Base-by-base conservation (phyloP, 2,888 invertebrate genomes). In the Conops quadrifasciatus region DNA sequence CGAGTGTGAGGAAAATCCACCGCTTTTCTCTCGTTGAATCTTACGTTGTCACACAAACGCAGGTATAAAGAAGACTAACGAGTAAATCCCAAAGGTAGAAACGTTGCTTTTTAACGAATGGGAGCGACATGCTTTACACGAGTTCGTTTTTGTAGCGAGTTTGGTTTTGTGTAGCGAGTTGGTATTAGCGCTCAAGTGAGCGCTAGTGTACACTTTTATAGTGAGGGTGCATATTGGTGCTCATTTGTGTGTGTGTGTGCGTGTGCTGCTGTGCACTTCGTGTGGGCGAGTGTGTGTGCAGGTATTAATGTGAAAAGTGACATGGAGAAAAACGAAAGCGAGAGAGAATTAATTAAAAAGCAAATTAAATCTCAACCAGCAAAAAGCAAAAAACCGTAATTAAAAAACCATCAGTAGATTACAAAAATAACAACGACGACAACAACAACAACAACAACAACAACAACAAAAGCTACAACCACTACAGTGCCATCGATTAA, bases 281-380 rank as follows among this genome's bases (percentile, higher is more conserved):
- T n/a, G n/a, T n/a, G n/a, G n/a, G n/a, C n/a, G 49, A 3, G 7
- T n/a, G 49, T 4, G 49, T 49, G 49, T 16, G 11, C 19, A n/a
- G 2, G n/a, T 13, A 3, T 19, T 15, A 49, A 11, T n/a, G n/a
- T 13, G 11, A 26, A 65, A 58, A 21, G 9, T 16, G 19, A n/a
- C 24, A 70, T 19, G 26, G 26, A 59, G n/a, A 43, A 11, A 21
- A 53, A 49, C n/a, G 7, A 49, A 47, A 60, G n/a, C 26, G 47
- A 24, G 19, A 49, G 53, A 56, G 36, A 28, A 1, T 67, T 26
- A 62, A 28, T 19, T 21, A 60, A 28, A 59, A 67, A 68, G 65
- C 64, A 60, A 60, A 63, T 66, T 74, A 71, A 71, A 56, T 72
- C 62, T 56, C 47, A 58, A 71, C 63, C 47, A 53, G 59, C 15